Percentiles rank a stretch among this genome's conserved stretches.
Evolutionary conservation across 2,113 vertebrate species (phyloP).

Genomic region (Ochotona curzoniae): DNA sequence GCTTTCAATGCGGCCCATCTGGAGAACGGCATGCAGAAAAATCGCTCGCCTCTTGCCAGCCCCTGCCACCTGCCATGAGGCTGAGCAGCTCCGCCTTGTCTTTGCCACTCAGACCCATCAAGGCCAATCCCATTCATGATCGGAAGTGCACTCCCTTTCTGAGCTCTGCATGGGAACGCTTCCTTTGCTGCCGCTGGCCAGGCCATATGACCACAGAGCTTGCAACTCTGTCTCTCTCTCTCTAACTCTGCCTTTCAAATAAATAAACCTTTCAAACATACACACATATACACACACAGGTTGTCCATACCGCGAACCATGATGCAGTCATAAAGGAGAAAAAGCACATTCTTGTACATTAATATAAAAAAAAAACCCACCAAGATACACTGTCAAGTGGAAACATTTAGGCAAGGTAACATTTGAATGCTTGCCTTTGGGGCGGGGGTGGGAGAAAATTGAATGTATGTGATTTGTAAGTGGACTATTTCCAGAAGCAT

Average conservation of each 20-base stretch:
- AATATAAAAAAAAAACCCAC: background rate
- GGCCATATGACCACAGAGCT: background rate
- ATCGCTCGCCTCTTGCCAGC: conserved; percentile 42
- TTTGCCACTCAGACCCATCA: conserved; percentile 13
- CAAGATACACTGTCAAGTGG: background rate
- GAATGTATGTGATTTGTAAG: background rate
- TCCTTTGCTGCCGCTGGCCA: background rate
- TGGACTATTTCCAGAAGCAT: background rate
- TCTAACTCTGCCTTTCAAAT: too few relatives aligned
- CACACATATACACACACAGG: too few relatives aligned
- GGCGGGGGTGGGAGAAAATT: background rate
- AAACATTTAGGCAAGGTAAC: background rate
- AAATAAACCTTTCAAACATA: too few relatives aligned
- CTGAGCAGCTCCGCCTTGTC: background rate
- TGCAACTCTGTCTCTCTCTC: background rate
- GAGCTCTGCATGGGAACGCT: background rate
- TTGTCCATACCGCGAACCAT: background rate
- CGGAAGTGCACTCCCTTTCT: background rate
- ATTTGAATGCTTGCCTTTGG: background rate
- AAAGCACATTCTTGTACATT: background rate
- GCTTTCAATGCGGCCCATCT: conserved; percentile 37
- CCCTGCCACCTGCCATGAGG: conserved; percentile 32
- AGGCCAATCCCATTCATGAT: conserved; percentile 34
- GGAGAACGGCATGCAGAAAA: background rate
- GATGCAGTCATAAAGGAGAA: background rate